Conservation (phyloP, 2,888 invertebrate species). For the Sphinx pinastri region DNA sequence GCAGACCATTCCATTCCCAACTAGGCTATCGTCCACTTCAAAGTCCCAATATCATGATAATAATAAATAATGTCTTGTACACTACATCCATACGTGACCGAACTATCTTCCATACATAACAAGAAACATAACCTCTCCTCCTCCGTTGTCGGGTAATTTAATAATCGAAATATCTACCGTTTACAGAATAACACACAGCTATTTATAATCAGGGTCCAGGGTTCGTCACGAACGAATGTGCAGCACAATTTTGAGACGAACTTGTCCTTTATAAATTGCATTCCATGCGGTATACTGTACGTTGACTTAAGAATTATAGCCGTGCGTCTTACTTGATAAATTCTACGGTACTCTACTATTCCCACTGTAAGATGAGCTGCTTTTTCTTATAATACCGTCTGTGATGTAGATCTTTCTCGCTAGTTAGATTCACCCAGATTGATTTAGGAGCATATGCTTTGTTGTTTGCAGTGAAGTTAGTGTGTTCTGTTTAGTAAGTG, state of each 20-base stretch:
- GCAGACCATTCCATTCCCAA: too few relatives aligned
- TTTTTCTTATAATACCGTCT: neutral
- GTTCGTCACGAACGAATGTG: slow-evolving; percentile 57
- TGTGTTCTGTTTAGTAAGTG: slow-evolving; percentile 9
- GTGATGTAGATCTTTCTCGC: slow-evolving; percentile 9
- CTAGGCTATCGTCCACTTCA: too few relatives aligned
- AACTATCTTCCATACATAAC: too few relatives aligned
- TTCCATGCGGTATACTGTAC: slow-evolving; percentile 63
- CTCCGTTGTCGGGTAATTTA: too few relatives aligned
- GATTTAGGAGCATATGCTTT: slow-evolving; percentile 42
- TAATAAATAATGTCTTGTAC: too few relatives aligned
- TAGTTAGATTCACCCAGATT: slow-evolving; percentile 39
- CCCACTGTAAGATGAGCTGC: slow-evolving; percentile 46
- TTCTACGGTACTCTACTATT: slow-evolving; percentile 52
- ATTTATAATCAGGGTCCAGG: slow-evolving; percentile 54
- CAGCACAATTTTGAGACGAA: slow-evolving; percentile 68
- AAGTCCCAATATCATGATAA: too few relatives aligned
- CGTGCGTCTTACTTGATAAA: slow-evolving; percentile 69
- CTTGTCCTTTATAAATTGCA: slow-evolving; percentile 73
- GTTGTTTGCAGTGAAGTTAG: slow-evolving; percentile 21
- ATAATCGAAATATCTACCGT: neutral
- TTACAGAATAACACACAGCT: slow-evolving; percentile 42
- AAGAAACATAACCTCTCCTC: too few relatives aligned
- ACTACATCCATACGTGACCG: too few relatives aligned
- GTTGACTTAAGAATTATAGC: slow-evolving; percentile 65